Evolutionary conservation across 2,113 vertebrate species (phyloP).

Genomic region (Chloebia gouldiae): DNA sequence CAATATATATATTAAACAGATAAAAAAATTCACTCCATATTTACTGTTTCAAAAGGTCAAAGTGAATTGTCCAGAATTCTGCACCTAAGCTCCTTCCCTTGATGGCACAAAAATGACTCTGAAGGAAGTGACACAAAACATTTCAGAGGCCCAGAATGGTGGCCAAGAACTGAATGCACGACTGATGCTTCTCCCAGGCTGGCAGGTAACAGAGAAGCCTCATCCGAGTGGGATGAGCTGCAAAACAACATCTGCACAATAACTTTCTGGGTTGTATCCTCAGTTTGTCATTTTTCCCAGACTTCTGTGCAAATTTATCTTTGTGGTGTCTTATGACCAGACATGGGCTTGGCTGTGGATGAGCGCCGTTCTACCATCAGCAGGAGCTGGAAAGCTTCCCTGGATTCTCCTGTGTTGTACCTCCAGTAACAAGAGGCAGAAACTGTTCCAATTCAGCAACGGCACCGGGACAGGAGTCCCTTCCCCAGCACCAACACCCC

Average conservation of each 20-base stretch:
- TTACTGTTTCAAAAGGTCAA: neutral
- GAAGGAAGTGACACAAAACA: neutral
- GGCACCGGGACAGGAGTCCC: neutral
- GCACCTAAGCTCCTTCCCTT: neutral
- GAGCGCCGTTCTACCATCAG: rapidly evolving
- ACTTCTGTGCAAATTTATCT: neutral
- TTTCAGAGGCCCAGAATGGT: neutral
- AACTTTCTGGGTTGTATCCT: neutral
- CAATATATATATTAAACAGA: neutral
- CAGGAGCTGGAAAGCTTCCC: neutral
- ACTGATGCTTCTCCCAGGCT: neutral
- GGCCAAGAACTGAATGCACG: neutral
- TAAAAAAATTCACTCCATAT: neutral
- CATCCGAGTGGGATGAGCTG: neutral
- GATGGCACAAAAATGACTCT: neutral
- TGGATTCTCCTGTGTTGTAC: neutral
- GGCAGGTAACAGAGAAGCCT: neutral
- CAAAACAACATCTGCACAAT: neutral
- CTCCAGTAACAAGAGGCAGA: neutral
- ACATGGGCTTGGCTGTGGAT: neutral
- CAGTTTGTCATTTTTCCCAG: neutral
- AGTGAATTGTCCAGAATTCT: neutral
- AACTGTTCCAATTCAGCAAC: neutral
- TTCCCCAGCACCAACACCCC: neutral
- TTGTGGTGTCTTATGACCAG: neutral